Evolutionary conservation across 2,888 invertebrate species (phyloP).

Genomic region (Drosophila atripex): DNA sequence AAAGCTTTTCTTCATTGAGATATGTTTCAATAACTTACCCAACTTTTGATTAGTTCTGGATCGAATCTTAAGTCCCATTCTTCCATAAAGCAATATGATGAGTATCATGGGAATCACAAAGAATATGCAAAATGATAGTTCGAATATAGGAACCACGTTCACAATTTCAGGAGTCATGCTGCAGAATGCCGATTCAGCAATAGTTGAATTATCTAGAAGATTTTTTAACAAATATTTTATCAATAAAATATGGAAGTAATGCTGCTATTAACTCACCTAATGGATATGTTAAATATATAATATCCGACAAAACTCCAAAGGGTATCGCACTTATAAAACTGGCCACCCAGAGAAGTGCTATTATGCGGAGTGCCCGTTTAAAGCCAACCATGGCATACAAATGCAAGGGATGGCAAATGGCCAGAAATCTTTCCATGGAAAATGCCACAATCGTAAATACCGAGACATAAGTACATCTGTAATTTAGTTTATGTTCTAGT

Average conservation of each 20-base stretch:
- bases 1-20: background rate
- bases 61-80: slow-evolving; percentile 90
- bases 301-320: slow-evolving; percentile 89
- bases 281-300: slow-evolving; percentile 90
- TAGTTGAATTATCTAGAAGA: slow-evolving; percentile 84
- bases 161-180: slow-evolving; percentile 87
- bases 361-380: slow-evolving; percentile 91
- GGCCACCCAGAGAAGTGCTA: slow-evolving; percentile 90
- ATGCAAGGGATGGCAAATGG: slow-evolving; percentile 94
- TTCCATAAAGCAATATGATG: slow-evolving; percentile 90
- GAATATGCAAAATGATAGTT: slow-evolving; percentile 92
- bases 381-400: slow-evolving; percentile 93
- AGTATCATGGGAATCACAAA: slow-evolving; percentile 90
- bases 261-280: slow-evolving; percentile 84
- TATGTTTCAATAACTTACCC: slow-evolving; percentile 64
- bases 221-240: background rate
- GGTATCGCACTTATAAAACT: slow-evolving; percentile 91
- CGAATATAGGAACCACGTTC: slow-evolving; percentile 89
- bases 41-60: slow-evolving; percentile 85
- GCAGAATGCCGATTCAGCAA: slow-evolving; percentile 92
- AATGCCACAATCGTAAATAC: slow-evolving; percentile 96
- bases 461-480: slow-evolving; percentile 94
- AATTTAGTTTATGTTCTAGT: background rate
- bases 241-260: slow-evolving; percentile 17
- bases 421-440: slow-evolving; percentile 94